Percentiles rank a stretch among this genome's conserved stretches.
These are phyloP conservation scores for Uromys caudimaculatus DNA, from an alignment of 2,797 vertebrate species.

Conservation along the genomic window DNA sequence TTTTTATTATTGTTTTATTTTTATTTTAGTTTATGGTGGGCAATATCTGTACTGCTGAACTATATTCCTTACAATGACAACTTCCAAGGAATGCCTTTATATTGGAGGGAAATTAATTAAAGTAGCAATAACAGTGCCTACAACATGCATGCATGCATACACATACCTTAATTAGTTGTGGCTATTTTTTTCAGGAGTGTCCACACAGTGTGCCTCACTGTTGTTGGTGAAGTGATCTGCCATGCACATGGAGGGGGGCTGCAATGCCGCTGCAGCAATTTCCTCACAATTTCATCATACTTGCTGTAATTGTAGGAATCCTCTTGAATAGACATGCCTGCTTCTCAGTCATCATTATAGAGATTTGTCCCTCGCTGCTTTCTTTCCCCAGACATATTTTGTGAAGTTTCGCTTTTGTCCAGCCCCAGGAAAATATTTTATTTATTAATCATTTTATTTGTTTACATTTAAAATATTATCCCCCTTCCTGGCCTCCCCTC, in stretches of 20 bases:
- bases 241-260: too few relatives aligned
- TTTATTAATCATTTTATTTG: background rate
- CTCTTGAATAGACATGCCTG: background rate
- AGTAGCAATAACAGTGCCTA: background rate
- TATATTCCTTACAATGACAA: background rate
- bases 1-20: background rate
- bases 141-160: fast-evolving
- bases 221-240: background rate
- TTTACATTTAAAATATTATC: background rate
- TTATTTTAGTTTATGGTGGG: background rate
- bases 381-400: background rate
- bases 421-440: background rate
- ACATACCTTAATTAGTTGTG: background rate
- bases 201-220: background rate
- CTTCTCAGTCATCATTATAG: background rate
- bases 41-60: background rate
- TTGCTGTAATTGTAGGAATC: too few relatives aligned
- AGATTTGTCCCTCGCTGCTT: background rate
- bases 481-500: background rate
- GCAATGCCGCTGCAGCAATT: background rate
- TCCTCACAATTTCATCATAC: background rate
- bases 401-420: background rate
- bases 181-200: background rate
- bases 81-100: background rate
- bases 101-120: background rate